Percentiles rank a stretch among this genome's conserved stretches.
Evolutionary conservation across 1,140 invertebrate species (phyloP).

Genomic region (Contarinia nasturtii): DNA sequence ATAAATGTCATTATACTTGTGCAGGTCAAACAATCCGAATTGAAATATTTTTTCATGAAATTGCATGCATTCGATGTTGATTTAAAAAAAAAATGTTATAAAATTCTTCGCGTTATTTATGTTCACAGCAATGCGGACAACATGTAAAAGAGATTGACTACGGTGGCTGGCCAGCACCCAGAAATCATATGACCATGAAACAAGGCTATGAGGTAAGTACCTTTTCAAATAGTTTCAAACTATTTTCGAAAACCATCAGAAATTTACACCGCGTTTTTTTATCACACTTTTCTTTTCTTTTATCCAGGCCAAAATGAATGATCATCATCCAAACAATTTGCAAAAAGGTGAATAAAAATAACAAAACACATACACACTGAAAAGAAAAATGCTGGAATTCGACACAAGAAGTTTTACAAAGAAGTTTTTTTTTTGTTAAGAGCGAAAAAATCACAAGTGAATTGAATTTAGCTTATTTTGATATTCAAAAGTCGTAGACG

Average conservation of each 20-base stretch:
- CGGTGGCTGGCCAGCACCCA: slow-evolving; percentile 33
- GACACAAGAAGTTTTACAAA: not conserved
- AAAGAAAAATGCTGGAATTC: too few relatives aligned
- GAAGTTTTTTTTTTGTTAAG: not conserved
- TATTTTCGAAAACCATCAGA: not conserved
- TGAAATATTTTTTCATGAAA: too few relatives aligned
- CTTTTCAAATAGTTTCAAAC: not conserved
- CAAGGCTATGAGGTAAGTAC: slow-evolving; percentile 38
- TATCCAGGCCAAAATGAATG: slow-evolving; percentile 38
- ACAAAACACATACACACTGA: too few relatives aligned
- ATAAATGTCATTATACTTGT: too few relatives aligned
- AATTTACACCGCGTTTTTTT: not conserved
- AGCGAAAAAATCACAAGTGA: not conserved
- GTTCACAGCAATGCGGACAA: slow-evolving; percentile 15
- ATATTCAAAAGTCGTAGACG: too few relatives aligned
- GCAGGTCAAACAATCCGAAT: too few relatives aligned
- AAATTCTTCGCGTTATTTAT: slow-evolving; percentile 1
- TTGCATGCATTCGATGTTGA: too few relatives aligned
- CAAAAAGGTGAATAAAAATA: slow-evolving; percentile 19
- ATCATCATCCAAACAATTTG: slow-evolving; percentile 24
- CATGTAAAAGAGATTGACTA: slow-evolving; percentile 38
- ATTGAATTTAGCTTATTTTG: not conserved
- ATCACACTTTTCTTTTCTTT: slow-evolving; percentile 5
- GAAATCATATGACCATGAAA: slow-evolving; percentile 38
- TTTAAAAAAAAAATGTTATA: too few relatives aligned